Base-by-base conservation (phyloP, 2,888 invertebrate genomes). In the Adelphocoris suturalis region DNA sequence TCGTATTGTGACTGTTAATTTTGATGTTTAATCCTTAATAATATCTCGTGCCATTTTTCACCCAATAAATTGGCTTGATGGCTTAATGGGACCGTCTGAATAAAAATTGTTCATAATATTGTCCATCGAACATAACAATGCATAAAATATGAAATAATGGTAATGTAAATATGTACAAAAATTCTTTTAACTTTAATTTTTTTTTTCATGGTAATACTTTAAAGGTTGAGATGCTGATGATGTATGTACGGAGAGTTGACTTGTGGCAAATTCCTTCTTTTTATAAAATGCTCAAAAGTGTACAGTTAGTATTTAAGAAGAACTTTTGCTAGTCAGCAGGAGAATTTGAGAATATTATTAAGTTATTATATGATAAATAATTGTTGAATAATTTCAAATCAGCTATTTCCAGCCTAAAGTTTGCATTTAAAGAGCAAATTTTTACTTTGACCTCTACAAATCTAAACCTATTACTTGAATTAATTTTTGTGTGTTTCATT, bases 241-340 rank as follows among this genome's bases (percentile, higher is more conserved):
- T 2, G 55, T 76, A 61, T 2, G 55, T 76, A 88, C 47, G n/a
- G 19, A 57, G 80, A 19, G 86, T 37, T 61, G 86, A n/a, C 80
- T 81, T 47, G 86, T 47, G 85, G 47, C 16, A 19, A 28, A 88
- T 52, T 88, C 48, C 57, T 80, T 76, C 55, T 88, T 78, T 28
- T 52, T 76, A 52, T 88, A 52, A 68, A 88, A 88, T 88, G 88
- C 88, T 88, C 88, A 88, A 86, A 68, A 48, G 52, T 88, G 88
- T 88, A 88, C 88, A 88, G 88, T 88, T 48, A 61, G 85, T 85
- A 5, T 27, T 55, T 85, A 85, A 88, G 78, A 61, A 23, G n/a
- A 78, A 78, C 88, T 88, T 88, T 88, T 88, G 88, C 88, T 88
- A 88, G 88, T 88, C 88, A 88, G 88, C 88, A 88, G 88, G 88